Evolutionary conservation across 2,797 vertebrate genomes (phyloP), one percentile per base, ranked within the genome.

Genomic region (Myripristis murdjan): DNA sequence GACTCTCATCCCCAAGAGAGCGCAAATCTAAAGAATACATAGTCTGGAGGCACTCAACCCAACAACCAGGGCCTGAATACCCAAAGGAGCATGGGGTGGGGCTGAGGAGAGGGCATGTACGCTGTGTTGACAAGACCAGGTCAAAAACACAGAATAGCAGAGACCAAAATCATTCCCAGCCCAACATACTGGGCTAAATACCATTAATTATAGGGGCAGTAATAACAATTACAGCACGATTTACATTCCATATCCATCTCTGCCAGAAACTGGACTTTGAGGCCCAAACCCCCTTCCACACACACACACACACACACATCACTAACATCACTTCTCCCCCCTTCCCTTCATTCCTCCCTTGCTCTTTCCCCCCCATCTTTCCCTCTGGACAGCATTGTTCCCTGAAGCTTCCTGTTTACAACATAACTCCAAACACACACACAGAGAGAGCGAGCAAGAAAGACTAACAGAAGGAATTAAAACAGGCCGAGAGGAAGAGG

Each of bases 351-450:
- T 31, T 48, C 16, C 20, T 10, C 48, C n/a, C 11, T 0, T 1
- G 16, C 39, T 24, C 18, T 6, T 39, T 70, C 66, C 57, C 26
- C 47, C 57, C 26, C 47, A 20, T 57, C 61, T 35, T 66, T 12
- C 41, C 57, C 64, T 72, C 77, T 61, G 26, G 65, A 72, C 48
- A 61, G 49, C 70, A 92, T 90, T 94, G 92, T 94, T 92, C 85
- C 68, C 77, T 54, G 26, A 5, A 61, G 78, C 70, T 92, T 94
- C 93, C 92, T 91, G 92, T 94, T 94, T 93, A 92, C 76, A 62
- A 55, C 49, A 75, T 28, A 85, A 83, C 60, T 79, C 75, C 49
- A 76, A 87, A 83, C 80, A 84, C 41, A 51, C 18, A 52, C 35
- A 48, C 47, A 64, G 46, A 11, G 18, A 31, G 15, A 41, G 44